phyloP scores from a whole-genome alignment of 2,888 invertebrate genomes.

The Meliscaeva auricollis region DNA sequence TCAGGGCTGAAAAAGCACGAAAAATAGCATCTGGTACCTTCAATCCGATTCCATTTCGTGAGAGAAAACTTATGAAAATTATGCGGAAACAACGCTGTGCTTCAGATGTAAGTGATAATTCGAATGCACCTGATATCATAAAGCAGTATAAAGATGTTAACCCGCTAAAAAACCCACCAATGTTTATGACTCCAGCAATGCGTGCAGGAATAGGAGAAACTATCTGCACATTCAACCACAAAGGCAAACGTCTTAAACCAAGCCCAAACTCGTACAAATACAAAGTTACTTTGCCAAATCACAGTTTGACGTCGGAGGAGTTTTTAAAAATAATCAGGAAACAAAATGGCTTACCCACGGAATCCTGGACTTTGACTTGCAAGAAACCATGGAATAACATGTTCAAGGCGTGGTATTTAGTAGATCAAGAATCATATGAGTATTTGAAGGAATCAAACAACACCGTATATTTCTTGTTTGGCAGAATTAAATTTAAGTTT shows the following conservation, averaged over 20 bases:
- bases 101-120: too few relatives aligned
- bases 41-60: not conserved
- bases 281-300: not conserved
- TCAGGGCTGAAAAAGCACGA: slow-evolving; percentile 4
- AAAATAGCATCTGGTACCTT: not conserved
- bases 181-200: slow-evolving; percentile 12
- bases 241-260: not conserved
- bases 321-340: slow-evolving; percentile 44
- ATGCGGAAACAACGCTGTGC: too few relatives aligned
- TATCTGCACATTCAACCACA: not conserved
- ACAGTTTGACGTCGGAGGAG: slow-evolving; percentile 23
- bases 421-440: slow-evolving; percentile 13
- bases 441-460: not conserved
- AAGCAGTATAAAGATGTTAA: too few relatives aligned
- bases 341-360: slow-evolving; percentile 44
- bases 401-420: not conserved
- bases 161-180: too few relatives aligned
- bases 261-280: not conserved
- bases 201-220: not conserved
- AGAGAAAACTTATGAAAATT: not conserved
- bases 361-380: slow-evolving; percentile 5
- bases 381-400: not conserved
- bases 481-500: slow-evolving; percentile 3
- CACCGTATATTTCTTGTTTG: slow-evolving; percentile 24
- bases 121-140: too few relatives aligned